These are phyloP conservation scores for Cherax destructor DNA, from an alignment of 1,140 invertebrate genomes.

Conservation along the genomic window DNA sequence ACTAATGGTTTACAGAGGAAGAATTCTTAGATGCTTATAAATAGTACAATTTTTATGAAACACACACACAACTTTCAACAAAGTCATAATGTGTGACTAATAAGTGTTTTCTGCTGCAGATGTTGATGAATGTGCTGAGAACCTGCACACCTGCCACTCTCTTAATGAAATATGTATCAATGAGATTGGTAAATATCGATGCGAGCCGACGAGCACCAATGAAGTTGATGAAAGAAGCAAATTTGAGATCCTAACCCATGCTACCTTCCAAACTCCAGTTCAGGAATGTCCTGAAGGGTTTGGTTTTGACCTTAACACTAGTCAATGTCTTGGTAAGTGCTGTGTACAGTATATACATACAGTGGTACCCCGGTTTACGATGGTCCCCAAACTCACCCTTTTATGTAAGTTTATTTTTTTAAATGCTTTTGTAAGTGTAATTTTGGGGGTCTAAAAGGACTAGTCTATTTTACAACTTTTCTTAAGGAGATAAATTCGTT, in stretches of 20 bases:
- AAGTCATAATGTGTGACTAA: background rate
- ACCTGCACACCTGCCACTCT: constrained; percentile 44
- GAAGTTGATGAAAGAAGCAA: constrained; percentile 35
- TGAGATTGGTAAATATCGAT: constrained; percentile 74
- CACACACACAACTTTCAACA: too few relatives aligned
- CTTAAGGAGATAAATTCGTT: too few relatives aligned
- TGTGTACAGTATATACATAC: background rate
- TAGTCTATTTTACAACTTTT: too few relatives aligned
- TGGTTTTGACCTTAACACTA: constrained; percentile 66
- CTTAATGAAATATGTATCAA: constrained; percentile 72
- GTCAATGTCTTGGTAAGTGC: constrained; percentile 63
- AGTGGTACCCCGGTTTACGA: too few relatives aligned
- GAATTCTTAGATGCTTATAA: too few relatives aligned
- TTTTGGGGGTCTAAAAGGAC: too few relatives aligned
- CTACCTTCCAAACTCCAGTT: constrained; percentile 33
- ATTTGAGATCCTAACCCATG: constrained; percentile 13
- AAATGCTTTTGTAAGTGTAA: too few relatives aligned
- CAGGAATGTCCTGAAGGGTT: constrained; percentile 68
- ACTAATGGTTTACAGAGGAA: too few relatives aligned
- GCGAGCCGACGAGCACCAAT: constrained; percentile 63
- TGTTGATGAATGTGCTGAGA: constrained; percentile 60
- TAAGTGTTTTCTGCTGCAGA: constrained; percentile 20
- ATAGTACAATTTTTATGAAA: too few relatives aligned
- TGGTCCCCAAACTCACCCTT: too few relatives aligned
- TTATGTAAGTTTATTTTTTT: too few relatives aligned